Conservation (phyloP, 2,797 vertebrate genomes). For the Eulemur rubriventer region DNA sequence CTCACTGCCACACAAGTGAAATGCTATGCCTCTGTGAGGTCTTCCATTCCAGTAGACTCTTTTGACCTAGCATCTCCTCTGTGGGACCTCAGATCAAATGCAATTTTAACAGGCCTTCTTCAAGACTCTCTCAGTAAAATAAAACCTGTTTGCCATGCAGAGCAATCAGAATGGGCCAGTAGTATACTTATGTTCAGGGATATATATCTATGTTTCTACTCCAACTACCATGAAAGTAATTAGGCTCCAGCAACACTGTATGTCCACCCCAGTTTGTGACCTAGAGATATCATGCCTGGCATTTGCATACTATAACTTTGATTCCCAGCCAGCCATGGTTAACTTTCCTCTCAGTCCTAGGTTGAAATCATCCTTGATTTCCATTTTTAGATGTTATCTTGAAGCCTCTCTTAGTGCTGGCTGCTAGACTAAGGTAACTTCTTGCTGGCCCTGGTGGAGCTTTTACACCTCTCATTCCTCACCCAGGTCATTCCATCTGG, state of each 20-base stretch:
- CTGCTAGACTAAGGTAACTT: background rate
- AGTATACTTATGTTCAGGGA: background rate
- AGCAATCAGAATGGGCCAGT: background rate
- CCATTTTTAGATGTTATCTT: slow-evolving; percentile 30
- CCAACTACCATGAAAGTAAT: background rate
- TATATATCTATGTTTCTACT: background rate
- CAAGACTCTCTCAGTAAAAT: background rate
- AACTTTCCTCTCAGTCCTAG: background rate
- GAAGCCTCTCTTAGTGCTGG: background rate
- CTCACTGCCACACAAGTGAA: background rate
- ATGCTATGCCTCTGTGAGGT: background rate
- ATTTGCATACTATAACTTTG: background rate
- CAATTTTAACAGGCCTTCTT: background rate
- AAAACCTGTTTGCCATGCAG: background rate
- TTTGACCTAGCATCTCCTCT: background rate
- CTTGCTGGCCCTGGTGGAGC: background rate
- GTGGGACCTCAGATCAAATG: background rate
- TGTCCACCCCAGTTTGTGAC: background rate
- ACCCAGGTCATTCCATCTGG: background rate
- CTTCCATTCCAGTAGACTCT: background rate
- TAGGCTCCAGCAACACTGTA: background rate
- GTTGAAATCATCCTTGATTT: background rate
- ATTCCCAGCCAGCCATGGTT: background rate
- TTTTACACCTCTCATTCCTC: background rate
- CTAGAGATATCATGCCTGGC: background rate